Percentiles rank a stretch among this genome's conserved stretches.
phyloP scores from a whole-genome alignment of 92 coral and sea anemone genomes.

The Galaxea fascicularis region DNA sequence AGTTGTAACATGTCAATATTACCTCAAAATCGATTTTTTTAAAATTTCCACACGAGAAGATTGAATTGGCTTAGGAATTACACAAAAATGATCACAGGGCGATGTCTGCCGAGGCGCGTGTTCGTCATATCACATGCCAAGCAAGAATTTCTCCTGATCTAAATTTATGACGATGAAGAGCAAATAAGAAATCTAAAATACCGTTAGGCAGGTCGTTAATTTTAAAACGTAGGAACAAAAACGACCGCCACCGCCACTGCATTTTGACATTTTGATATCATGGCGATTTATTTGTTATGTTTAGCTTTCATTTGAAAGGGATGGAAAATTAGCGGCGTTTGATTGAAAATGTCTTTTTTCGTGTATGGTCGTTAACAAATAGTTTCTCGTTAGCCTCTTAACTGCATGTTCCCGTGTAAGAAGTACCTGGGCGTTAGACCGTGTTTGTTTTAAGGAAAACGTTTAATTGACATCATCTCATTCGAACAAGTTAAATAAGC shows the following conservation, averaged over 20 bases:
- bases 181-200: not conserved
- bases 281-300: not conserved
- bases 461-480: no score
- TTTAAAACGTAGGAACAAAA: not conserved
- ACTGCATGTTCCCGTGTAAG: not conserved
- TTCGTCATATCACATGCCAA: not conserved
- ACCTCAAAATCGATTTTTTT: not conserved
- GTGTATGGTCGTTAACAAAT: no score
- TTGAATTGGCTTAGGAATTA: not conserved
- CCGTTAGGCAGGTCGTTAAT: no score
- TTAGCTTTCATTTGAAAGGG: not conserved
- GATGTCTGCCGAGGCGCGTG: not conserved
- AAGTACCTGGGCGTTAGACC: not conserved
- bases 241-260: no score
- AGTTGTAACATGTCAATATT: not conserved
- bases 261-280: not conserved
- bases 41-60: not conserved
- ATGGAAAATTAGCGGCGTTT: not conserved
- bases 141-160: not conserved
- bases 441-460: no score
- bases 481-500: no score
- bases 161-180: not conserved
- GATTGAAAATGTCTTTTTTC: not conserved
- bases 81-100: not conserved
- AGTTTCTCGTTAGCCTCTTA: not conserved